Evolutionary conservation across 2,888 invertebrate genomes (phyloP), one percentile per base, ranked within the genome.

Genomic region (Ceramica pisi): DNA sequence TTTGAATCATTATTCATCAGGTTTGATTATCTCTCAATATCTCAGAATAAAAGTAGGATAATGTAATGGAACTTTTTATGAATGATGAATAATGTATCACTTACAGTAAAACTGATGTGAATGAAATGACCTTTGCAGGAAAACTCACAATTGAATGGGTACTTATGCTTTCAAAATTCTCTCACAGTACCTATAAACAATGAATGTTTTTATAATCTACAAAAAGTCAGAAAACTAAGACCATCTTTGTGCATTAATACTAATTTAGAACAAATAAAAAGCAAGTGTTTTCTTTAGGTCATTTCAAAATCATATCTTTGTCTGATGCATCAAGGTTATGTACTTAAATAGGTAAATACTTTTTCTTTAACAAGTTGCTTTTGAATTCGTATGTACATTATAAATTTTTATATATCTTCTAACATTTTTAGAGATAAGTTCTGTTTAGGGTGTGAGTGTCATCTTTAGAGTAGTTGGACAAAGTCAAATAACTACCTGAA

Each of bases 151-250:
- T 35, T 21, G 55, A 50, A 53, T 46, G 38, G 57, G n/a, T 5
- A 31, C 31, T 31, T 57, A 31, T n/a, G n/a, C 62, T 63, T 62
- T 67, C 19, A 57, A 65, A 78, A 59, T 26, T 21, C 2, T 66
- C 31, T 66, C 65, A 60, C 80, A 68, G 31, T 55, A 7, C n/a
- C n/a, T n/a, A n/a, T n/a, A 16, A 61, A 78, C 80, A 80, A 80
- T 79, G 60, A 12, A 21, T 14, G 16, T 41, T 46, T 78, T 67
- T 38, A n/a, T 12, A 44, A 31, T n/a, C 31, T 6, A 16, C 35
- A 55, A 46, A 44, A 26, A 26, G 14, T 48, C 9, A 23, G 60
- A 19, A 50, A n/a, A 3, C 1, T n/a, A 38, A 53, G 69, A 70
- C 69, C 53, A 56, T 80, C 31, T 38, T 7, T 10, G 9, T 68